Base-by-base conservation (phyloP, 2,888 invertebrate genomes). In the Drosophila limbata region DNA sequence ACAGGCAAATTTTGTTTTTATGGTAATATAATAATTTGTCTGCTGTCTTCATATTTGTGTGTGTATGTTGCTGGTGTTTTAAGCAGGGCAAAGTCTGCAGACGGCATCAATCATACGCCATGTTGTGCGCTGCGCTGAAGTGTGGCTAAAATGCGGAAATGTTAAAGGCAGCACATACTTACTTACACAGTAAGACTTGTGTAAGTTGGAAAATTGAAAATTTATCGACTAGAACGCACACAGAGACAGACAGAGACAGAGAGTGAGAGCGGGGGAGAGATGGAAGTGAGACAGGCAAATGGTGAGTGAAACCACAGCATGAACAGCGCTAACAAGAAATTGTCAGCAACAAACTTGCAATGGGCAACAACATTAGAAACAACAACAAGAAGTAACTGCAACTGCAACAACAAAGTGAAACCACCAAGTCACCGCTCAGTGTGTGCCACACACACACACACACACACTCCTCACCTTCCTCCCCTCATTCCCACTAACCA, bases 61-160 rank as follows among this genome's bases (percentile, higher is more conserved):
- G 37, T 61, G 66, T 33, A n/a, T 17, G 31, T 55, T 39, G 13
- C 17, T 57, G 56, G 11, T 45, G 25, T 47, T 47, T 48, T 37
- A 21, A 53, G 37, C 33, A 21, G 31, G 33, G 40, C 19, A 69
- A 53, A 59, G 62, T 60, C 47, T 66, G 60, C 60, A 77, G 85
- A 85, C 80, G 82, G 81, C 86, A 86, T 86, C 88, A 89, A 89
- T 86, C 86, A 86, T 85, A 79, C 75, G 85, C 73, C 81, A 79
- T 73, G 88, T 71, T 77, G 85, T 84, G 67, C 74, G 67, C 74
- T 65, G 73, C 73, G 59, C 55, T 84, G 82, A 84, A 80, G 78
- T 75, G 84, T 72, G 89, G 81, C 77, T 86, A 88, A 85, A 84
- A 70, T 80, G 80, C 76, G 89, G 88, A 84, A 89, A 78, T 77